These are phyloP conservation scores for Orthosia gothica DNA, from an alignment of 2,888 invertebrate species.

Conservation along the genomic window DNA sequence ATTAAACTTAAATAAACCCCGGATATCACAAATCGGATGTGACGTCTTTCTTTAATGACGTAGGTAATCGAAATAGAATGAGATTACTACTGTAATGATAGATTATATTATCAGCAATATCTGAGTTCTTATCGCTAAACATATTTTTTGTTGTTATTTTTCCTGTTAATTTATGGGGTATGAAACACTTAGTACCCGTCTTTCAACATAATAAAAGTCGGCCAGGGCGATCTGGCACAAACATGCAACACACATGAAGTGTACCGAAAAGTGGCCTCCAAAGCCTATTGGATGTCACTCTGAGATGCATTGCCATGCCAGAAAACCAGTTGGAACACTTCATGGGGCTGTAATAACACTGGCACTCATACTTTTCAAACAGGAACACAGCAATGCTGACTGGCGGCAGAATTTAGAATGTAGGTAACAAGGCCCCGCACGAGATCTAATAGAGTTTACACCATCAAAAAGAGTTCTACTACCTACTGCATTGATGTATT, in stretches of 20 bases:
- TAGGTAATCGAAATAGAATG: conserved; percentile 20
- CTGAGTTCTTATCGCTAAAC: neutral
- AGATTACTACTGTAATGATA: conserved; percentile 20
- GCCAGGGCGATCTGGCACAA: no score
- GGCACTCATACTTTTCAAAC: neutral
- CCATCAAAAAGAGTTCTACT: neutral
- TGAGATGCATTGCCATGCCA: neutral
- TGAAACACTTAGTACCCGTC: neutral
- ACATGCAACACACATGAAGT: neutral
- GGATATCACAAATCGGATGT: neutral
- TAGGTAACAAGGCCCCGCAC: no score
- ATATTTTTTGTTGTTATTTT: conserved; percentile 5
- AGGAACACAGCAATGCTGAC: neutral
- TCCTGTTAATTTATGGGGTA: conserved; percentile 11
- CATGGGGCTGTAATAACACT: neutral
- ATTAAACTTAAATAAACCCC: neutral
- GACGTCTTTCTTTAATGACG: conserved; percentile 21
- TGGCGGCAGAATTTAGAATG: neutral
- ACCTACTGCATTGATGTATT: no score
- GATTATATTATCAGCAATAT: conserved; percentile 19
- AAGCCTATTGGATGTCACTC: no score
- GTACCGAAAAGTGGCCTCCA: no score
- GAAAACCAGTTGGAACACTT: neutral
- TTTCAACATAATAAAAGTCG: no score
- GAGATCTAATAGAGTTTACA: no score